Conservation (phyloP, 2,113 vertebrate species). For the Smithornis capensis region DNA sequence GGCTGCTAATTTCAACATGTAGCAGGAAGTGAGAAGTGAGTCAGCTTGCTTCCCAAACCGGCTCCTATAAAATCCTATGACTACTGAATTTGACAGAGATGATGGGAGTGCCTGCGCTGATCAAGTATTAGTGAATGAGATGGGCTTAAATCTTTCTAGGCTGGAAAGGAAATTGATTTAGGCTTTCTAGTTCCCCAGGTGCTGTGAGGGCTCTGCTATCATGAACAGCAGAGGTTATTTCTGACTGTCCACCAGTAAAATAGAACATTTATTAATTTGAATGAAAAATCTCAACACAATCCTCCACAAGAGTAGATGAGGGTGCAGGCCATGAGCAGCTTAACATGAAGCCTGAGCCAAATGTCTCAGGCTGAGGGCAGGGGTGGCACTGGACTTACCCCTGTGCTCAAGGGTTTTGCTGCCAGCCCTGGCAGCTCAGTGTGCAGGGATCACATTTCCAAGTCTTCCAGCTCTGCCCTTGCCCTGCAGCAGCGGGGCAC, state of each 20-base stretch:
- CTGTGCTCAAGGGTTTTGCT: not conserved
- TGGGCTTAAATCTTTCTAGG: not conserved
- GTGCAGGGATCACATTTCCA: not conserved
- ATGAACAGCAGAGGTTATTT: not conserved
- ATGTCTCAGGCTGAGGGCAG: not conserved
- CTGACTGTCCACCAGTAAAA: accelerated
- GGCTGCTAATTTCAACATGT: not conserved
- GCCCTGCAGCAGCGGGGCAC: not conserved
- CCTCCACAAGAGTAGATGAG: not conserved
- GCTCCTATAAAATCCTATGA: not conserved
- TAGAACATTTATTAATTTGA: not conserved
- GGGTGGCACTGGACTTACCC: accelerated
- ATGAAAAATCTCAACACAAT: not conserved
- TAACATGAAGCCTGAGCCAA: accelerated
- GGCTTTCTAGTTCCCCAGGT: not conserved
- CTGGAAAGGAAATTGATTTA: not conserved
- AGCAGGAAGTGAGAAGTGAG: not conserved
- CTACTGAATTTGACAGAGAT: not conserved
- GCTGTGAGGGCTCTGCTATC: accelerated
- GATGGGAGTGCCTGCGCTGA: accelerated
- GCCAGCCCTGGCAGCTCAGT: not conserved
- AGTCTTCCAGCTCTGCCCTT: not conserved
- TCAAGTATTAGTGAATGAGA: accelerated
- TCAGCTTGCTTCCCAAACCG: not conserved
- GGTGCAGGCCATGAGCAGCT: not conserved